Evolutionary conservation across 1,140 invertebrate species (phyloP), one percentile per base, ranked within the genome.

Genomic region (Nebria ingens): DNA sequence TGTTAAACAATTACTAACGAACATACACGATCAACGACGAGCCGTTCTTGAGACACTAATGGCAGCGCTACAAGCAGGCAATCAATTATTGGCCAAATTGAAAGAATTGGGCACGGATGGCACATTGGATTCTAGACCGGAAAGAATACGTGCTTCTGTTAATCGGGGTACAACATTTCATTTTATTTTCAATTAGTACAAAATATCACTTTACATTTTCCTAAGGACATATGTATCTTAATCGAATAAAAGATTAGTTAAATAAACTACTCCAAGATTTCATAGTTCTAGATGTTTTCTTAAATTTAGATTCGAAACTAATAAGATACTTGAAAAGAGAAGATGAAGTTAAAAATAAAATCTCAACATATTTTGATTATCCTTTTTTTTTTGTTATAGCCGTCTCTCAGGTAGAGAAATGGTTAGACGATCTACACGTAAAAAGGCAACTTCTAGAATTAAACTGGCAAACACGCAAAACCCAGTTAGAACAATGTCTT

Each of bases 371-470:
- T 40, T 53, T 59, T 56, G 12, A 42, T 42, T 38, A 23, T 51
- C 20, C 51, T 53, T 51, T 45, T 38, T 54, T 1, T 21, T 55
- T 58, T 54, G 55, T 71, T 73, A 50, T 55, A 82, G 82, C 82
- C 51, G 73, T 85, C 19, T 72, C 80, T 19, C 81, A 84, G 71
- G 85, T 89, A 0, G 85, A 89, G 65, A 76, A 78, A 56, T 87
- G 85, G 83, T 62, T 89, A 58, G 86, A 90, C 64, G 77, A 78
- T 22, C 71, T 93, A 17, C 90, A 93, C 60, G 84, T 91, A 63
- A 77, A 83, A 60, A 72, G 91, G 59, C 79, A 82, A 58, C 71
- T 79, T 57, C 72, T 93, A 22, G 89, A 93, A 66, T 68, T 81
- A 6, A 78, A 83, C n/a, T 90, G 86, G 76, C 77, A 80, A 57